Conservation (phyloP, 2,113 vertebrate species). For the Callopanchax toddi region DNA sequence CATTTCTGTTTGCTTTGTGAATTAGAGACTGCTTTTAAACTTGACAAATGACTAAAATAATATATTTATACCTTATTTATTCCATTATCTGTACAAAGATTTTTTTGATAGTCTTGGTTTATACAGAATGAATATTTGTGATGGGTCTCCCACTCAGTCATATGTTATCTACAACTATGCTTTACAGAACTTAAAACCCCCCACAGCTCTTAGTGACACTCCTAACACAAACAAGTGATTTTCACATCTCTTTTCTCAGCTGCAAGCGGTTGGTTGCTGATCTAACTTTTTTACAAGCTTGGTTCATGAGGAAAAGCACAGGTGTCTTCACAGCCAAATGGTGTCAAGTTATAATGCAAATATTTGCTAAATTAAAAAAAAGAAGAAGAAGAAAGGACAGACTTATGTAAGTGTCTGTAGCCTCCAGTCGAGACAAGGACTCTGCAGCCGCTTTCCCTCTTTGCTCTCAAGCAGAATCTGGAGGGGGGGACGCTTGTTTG, state of each 20-base stretch:
- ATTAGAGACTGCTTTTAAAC: constrained; percentile 1
- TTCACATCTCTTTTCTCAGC: constrained; percentile 17
- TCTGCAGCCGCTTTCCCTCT: constrained; percentile 31
- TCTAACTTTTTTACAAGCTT: constrained; percentile 26
- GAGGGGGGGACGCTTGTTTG: constrained; percentile 60
- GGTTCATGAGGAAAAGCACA: constrained; percentile 18
- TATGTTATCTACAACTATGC: constrained; percentile 25
- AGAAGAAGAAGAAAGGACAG: background rate
- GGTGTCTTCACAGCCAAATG: constrained; percentile 15
- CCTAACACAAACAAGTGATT: constrained; percentile 11
- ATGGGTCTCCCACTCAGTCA: constrained; percentile 35
- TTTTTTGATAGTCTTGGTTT: constrained; percentile 1
- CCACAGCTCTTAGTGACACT: constrained; percentile 38
- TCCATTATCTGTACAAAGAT: too few species aligned
- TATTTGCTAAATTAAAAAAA: constrained; percentile 15
- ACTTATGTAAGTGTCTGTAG: constrained; percentile 16
- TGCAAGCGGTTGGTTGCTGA: constrained; percentile 10
- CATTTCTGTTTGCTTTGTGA: constrained; percentile 8
- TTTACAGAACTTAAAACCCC: constrained; percentile 28
- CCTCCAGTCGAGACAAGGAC: constrained; percentile 25
- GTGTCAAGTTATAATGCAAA: constrained; percentile 10
- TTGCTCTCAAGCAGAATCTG: constrained; percentile 45
- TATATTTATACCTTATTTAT: background rate
- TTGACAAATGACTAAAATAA: too few species aligned
- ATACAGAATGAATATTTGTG: constrained; percentile 23